Base-by-base conservation (phyloP, 1,140 invertebrate genomes). In the Drosophila micromelanica region DNA sequence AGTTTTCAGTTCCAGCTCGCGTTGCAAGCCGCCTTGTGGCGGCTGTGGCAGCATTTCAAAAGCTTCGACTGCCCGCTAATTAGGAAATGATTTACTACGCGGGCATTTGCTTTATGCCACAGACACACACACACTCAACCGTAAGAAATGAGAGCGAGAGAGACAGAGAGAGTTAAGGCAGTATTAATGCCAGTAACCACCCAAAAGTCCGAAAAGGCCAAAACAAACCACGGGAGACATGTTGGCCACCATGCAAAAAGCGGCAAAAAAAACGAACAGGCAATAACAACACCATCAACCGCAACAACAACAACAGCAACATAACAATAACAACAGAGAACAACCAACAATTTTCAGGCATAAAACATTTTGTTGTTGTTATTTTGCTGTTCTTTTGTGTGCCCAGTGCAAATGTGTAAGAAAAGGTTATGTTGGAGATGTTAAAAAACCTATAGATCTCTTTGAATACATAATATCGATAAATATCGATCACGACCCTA, bases 341-440 rank as follows among this genome's bases (percentile, higher is more conserved):
- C 67, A 81, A 78, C 79, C 82, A 87, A 87, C 84, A 86, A 86
- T 86, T 86, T 86, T 73, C 64, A 76, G 80, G 78, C 84, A 89
- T 87, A 89, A 89, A 89, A 89, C 80, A 89, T 89, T 84, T 85
- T 86, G 67, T 62, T 62, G 67, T 69, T 61, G n/a, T 56, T 65
- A 13, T 27, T 46, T 27, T 37, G 45, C 45, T 46, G 17, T 46
- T 46, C n/a, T 49, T 30, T 32, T 32, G 3, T 30, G 7, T 32
- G 7, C 27, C 12, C 48, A 15, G 23, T 8, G n/a, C 27, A 1
- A n/a, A 1, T 17, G 17, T 2, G 15, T 17, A 11, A 5, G 17
- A 1, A 45, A 43, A 43, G 40, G n/a, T 6, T 43, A 43, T 43
- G 2, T 35, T 35, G 8, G 1, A 9, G 32, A 35, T 8, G 32